Evolutionary conservation across 2,888 invertebrate genomes (phyloP), one percentile per base, ranked within the genome.

Genomic region (Adelognathus sp.): DNA sequence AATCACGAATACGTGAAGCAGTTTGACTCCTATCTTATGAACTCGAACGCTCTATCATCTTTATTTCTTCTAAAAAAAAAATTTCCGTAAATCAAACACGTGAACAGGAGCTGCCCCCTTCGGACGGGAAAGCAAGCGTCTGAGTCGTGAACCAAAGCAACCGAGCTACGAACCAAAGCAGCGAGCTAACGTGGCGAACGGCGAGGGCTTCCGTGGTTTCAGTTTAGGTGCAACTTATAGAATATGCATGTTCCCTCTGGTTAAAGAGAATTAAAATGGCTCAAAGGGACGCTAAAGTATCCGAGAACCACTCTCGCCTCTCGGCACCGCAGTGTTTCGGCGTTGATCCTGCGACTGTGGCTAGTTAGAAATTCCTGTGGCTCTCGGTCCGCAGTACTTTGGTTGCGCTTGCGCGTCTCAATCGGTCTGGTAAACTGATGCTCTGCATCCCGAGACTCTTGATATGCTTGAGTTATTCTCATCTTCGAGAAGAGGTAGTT

Each of bases 181-280:
- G 58, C 31, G 61, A 79, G 83, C 81, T 86, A 86, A 86, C 86
- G 85, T 84, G 80, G 85, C 86, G 85, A 76, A 84, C 86, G 29
- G 54, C 16, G 14, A 31, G 54, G 54, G 24, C 27, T 36, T 82
- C 80, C 85, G 87, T 76, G 88, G 88, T 87, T 88, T 87, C 79
- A 71, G 84, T 83, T 84, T 84, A 82, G 85, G 81, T 84, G 82
- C 56, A 69, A 81, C 83, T 84, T 86, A 89, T 89, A 86, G 87
- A 89, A 89, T 89, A 89, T 89, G 86, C 87, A 89, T 88, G 86
- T 82, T 83, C 85, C 84, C 82, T 75, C 72, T 85, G 84, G 85
- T 84, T 86, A 83, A 86, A 88, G 86, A 87, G 85, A 83, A 83
- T 86, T 88, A 86, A 88, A 86, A 83, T 83, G 82, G 84, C 82